These are phyloP conservation scores for Psophia crepitans DNA, from an alignment of 2,113 vertebrate species.

Conservation along the genomic window DNA sequence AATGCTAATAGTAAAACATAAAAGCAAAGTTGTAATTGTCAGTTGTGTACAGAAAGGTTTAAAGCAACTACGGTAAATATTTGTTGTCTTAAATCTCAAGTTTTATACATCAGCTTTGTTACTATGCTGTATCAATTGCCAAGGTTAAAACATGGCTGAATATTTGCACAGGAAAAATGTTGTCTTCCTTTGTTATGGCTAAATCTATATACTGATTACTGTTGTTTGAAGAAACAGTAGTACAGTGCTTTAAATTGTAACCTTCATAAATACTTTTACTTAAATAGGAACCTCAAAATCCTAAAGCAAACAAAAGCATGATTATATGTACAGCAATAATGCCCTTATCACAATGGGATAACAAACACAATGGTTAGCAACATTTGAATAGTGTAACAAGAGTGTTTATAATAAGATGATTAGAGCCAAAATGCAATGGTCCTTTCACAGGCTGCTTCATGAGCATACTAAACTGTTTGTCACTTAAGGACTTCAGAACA, in stretches of 20 bases:
- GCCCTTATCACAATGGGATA: constrained; percentile 29
- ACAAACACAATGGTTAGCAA: constrained; percentile 16
- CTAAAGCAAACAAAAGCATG: constrained; percentile 25
- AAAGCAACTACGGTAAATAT: constrained; percentile 22
- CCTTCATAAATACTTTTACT: constrained; percentile 41
- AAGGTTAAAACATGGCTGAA: constrained; percentile 28
- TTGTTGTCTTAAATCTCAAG: constrained; percentile 36
- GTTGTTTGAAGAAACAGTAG: neutral
- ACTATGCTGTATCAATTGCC: neutral
- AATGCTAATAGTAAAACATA: neutral
- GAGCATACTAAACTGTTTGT: neutral
- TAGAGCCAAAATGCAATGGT: neutral
- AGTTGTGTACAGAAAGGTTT: constrained; percentile 36
- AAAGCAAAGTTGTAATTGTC: neutral
- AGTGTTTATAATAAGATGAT: neutral
- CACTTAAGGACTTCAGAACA: neutral
- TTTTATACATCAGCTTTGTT: constrained; percentile 25
- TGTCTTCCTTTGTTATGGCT: neutral
- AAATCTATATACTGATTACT: constrained; percentile 21
- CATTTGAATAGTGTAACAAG: neutral
- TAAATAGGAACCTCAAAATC: constrained; percentile 22
- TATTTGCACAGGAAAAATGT: constrained; percentile 11
- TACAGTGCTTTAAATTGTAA: neutral
- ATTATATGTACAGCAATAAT: constrained; percentile 17
- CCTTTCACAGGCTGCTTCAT: neutral